phyloP scores from a whole-genome alignment of 1,140 invertebrate genomes.

The Lepeophtheirus salmonis region DNA sequence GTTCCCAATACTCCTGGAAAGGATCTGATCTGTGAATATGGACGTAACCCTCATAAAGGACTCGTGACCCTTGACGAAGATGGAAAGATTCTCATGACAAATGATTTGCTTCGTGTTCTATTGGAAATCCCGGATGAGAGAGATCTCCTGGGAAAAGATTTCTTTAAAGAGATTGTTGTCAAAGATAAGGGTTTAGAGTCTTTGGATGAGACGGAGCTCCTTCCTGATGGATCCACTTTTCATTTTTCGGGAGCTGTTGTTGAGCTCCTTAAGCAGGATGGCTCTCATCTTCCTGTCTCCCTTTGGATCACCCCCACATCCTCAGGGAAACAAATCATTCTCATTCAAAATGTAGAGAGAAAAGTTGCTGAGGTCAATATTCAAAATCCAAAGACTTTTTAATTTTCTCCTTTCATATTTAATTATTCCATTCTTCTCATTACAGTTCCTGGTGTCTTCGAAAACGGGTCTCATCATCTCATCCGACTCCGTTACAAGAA shows the following conservation, averaged over 20 bases:
- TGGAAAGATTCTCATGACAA: background rate
- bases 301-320: background rate
- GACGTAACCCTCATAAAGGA: background rate
- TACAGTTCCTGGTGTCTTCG: background rate
- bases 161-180: background rate
- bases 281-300: background rate
- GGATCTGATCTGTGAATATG: background rate
- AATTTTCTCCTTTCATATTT: background rate
- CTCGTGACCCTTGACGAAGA: background rate
- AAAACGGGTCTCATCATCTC: background rate
- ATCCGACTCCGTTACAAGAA: background rate
- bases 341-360: background rate
- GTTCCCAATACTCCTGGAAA: background rate
- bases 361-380: background rate
- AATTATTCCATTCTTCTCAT: background rate
- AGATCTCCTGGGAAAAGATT: background rate
- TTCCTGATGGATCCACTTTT: background rate
- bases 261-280: background rate
- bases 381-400: background rate
- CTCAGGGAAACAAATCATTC: background rate
- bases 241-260: background rate
- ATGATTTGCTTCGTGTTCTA: background rate
- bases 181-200: background rate
- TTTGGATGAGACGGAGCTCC: background rate
- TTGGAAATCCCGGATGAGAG: background rate